phyloP scores from a whole-genome alignment of 2,888 invertebrate genomes.

The Patella depressa region DNA sequence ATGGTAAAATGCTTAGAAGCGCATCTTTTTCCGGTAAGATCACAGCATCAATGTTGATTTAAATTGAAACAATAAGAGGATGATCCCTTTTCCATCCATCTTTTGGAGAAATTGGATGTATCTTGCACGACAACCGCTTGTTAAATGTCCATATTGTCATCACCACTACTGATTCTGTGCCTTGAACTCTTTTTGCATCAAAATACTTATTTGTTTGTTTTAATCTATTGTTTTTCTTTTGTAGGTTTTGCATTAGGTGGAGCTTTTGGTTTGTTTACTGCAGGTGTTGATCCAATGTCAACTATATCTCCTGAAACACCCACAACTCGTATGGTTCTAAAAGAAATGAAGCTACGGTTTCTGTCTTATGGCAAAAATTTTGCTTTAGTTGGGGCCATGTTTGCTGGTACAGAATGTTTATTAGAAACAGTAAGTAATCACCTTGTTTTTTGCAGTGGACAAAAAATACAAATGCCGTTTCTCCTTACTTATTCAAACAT shows the following conservation, averaged over 20 bases:
- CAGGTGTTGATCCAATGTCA: slow-evolving; percentile 92
- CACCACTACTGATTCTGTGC: too few species aligned
- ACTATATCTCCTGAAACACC: slow-evolving; percentile 78
- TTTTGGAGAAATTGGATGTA: too few species aligned
- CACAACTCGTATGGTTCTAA: slow-evolving; percentile 87
- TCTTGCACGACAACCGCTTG: too few species aligned
- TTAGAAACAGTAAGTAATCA: slow-evolving; percentile 85
- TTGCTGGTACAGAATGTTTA: slow-evolving; percentile 94
- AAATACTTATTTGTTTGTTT: too few species aligned
- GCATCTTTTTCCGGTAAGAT: too few species aligned
- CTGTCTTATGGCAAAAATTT: slow-evolving; percentile 97
- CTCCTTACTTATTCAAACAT: not conserved
- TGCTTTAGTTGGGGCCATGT: slow-evolving; percentile 93
- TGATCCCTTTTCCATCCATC: too few species aligned
- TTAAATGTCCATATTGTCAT: too few species aligned
- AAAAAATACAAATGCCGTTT: not conserved
- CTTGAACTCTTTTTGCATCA: too few species aligned
- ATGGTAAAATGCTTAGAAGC: too few species aligned
- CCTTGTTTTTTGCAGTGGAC: too few species aligned
- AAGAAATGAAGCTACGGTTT: slow-evolving; percentile 93
- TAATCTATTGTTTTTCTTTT: slow-evolving; percentile 38
- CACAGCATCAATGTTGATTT: too few species aligned
- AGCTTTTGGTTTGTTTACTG: slow-evolving; percentile 95
- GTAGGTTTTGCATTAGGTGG: slow-evolving; percentile 94
- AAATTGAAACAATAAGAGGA: too few species aligned